Evolutionary conservation across 2,113 vertebrate species (phyloP), one percentile per base, ranked within the genome.

Genomic region (Antennarius striatus): DNA sequence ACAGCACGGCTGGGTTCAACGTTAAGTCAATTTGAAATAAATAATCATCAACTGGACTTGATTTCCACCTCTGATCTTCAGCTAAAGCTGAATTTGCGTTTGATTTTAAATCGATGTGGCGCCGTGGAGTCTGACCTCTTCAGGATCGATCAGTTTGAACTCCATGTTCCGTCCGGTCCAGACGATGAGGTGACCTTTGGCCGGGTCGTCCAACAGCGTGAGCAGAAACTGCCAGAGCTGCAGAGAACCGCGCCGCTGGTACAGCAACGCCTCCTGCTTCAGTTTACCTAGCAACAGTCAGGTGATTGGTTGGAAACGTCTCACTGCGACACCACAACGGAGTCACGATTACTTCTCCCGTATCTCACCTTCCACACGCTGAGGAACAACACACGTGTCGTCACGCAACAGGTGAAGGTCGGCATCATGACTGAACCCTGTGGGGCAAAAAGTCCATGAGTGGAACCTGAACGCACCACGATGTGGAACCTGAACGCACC

Each of bases 141-240:
- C 96, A 0, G 96, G 96, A 56, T 98, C 96, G 0, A 97, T 95
- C 51, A 98, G 92, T 82, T 98, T 98, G 75, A 98, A 98, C 77
- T 98, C 96, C 93, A 98, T 96, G 88, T 96, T 96, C 30, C 95
- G 93, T 30, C 96, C 96, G 0, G 96, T 98, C 96, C 96, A 98
- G 6, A 95, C 92, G 1, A 98, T 98, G 88, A 96, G 95, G 82
- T 96, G 96, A 36, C 92, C 91, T 0, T 98, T 97, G 67, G 95
- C 93, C 0, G 95, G 96, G 82, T 98, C 94, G 0, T 98, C 96
- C 58, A 98, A 90, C 53, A 98, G 93, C 0, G 96, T 96, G 70
- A 98, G 95, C 53, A 98, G 91, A 86, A 98, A 98, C 92, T 98
- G 96, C 96, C 96, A 98, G 67, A 98, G 94, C 90, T 98, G 96